Conservation (phyloP, 53 echinoderm and acorn worm species). For the Zoroaster sp. region DNA sequence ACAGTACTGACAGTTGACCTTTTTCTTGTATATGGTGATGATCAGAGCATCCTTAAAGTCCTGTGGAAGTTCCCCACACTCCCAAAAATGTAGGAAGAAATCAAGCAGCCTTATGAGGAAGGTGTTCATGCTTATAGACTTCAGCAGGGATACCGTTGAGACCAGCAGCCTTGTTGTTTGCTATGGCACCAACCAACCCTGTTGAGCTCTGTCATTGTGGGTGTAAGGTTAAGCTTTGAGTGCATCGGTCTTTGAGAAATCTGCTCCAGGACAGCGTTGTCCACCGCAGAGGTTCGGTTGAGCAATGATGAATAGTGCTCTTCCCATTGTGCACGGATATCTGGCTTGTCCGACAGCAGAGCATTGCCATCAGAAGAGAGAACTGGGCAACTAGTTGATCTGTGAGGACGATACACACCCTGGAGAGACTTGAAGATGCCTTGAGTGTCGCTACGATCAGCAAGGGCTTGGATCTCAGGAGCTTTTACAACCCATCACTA, state of each 20-base stretch:
- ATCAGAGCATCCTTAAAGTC: background rate
- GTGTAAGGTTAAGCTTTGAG: background rate
- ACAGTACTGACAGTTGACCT: background rate
- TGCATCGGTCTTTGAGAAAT: background rate
- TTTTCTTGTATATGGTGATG: background rate
- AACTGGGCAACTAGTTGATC: background rate
- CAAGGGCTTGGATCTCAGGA: background rate
- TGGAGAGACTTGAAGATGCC: background rate
- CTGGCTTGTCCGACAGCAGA: too few relatives aligned
- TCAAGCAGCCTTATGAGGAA: too few relatives aligned
- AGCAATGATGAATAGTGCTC: background rate
- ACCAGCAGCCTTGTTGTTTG: too few relatives aligned
- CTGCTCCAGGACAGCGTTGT: background rate
- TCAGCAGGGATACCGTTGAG: too few relatives aligned
- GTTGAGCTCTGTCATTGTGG: too few relatives aligned
- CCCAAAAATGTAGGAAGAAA: too few relatives aligned
- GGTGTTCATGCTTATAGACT: too few relatives aligned
- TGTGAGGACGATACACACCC: too few relatives aligned
- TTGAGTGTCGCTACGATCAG: background rate
- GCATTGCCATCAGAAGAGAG: too few relatives aligned
- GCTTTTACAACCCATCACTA: too few relatives aligned
- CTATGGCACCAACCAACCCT: too few relatives aligned
- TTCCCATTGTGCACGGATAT: background rate
- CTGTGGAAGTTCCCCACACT: background rate
- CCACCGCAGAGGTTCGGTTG: background rate